phyloP scores from a whole-genome alignment of 2,797 vertebrate genomes.

The Platyrinchus mystaceus region DNA sequence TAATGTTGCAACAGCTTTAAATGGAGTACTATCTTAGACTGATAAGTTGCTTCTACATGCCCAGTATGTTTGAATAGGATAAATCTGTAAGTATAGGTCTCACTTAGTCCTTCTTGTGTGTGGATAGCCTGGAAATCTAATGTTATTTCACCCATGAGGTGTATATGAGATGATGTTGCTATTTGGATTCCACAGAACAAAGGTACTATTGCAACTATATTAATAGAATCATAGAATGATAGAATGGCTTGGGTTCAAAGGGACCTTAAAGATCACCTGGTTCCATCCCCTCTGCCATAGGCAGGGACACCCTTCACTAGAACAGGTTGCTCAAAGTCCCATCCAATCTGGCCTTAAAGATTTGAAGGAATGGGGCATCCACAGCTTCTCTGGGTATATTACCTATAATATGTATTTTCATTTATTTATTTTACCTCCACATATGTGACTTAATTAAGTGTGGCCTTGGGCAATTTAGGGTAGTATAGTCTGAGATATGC shows the following conservation, averaged over 20 bases:
- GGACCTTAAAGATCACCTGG: background rate
- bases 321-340: background rate
- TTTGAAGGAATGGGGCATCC: background rate
- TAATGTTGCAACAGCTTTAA: conserved; percentile 63
- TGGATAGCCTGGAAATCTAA: conserved; percentile 37
- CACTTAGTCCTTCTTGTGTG: background rate
- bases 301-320: background rate
- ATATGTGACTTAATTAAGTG: conserved; percentile 51
- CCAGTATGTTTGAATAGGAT: conserved; percentile 44
- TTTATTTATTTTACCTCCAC: conserved; percentile 61
- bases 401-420: conserved; percentile 44
- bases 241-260: background rate
- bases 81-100: conserved; percentile 21
- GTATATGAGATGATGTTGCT: background rate
- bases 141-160: conserved; percentile 31
- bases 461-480: background rate
- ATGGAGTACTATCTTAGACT: conserved; percentile 47
- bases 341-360: background rate
- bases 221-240: background rate
- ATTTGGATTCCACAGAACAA: conserved; percentile 31
- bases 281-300: background rate
- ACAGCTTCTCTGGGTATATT: background rate
- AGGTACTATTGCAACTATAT: conserved; percentile 31
- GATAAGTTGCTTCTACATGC: conserved; percentile 37
- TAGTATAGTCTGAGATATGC: background rate